Conservation (phyloP, 1,140 invertebrate genomes). For the Ericerus pela region DNA sequence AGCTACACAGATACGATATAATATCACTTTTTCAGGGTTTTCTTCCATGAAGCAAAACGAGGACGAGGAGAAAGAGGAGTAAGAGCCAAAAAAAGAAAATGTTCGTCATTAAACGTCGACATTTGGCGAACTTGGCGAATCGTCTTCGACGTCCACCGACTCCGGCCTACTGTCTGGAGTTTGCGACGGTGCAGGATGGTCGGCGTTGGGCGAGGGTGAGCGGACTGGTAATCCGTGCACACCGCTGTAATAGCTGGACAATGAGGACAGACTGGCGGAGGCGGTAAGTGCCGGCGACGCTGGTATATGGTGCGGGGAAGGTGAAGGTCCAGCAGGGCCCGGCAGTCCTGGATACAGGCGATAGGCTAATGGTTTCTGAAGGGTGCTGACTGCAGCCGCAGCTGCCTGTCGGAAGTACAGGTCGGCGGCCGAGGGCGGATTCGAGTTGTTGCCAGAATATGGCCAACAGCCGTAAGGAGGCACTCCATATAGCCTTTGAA, state of each 20-base stretch:
- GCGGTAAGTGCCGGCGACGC: slow-evolving; percentile 40
- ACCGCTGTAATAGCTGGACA: slow-evolving; percentile 44
- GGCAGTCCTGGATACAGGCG: slow-evolving; percentile 50
- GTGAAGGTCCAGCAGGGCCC: slow-evolving; percentile 35
- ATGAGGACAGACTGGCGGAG: slow-evolving; percentile 39
- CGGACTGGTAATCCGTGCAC: slow-evolving; percentile 20
- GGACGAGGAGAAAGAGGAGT: too few relatives aligned
- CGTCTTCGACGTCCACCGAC: slow-evolving; percentile 26
- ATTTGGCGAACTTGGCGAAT: slow-evolving; percentile 21
- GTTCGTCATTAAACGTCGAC: slow-evolving; percentile 23
- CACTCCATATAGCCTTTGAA: slow-evolving; percentile 78
- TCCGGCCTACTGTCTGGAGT: slow-evolving; percentile 22
- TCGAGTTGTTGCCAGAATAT: slow-evolving; percentile 30
- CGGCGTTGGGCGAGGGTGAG: slow-evolving; percentile 19
- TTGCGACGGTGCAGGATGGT: slow-evolving; percentile 22
- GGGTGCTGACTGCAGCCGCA: slow-evolving; percentile 46
- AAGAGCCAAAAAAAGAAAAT: not conserved
- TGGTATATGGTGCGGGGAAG: slow-evolving; percentile 43
- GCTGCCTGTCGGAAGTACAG: slow-evolving; percentile 63
- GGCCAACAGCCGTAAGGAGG: slow-evolving; percentile 51
- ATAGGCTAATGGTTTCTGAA: slow-evolving; percentile 79
- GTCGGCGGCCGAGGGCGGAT: slow-evolving; percentile 48
- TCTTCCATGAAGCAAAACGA: too few relatives aligned
- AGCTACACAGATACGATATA: too few relatives aligned
- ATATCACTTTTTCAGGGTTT: too few relatives aligned